Evolutionary conservation across 2,888 invertebrate species (phyloP).

Genomic region (Cerastis rubricosa): DNA sequence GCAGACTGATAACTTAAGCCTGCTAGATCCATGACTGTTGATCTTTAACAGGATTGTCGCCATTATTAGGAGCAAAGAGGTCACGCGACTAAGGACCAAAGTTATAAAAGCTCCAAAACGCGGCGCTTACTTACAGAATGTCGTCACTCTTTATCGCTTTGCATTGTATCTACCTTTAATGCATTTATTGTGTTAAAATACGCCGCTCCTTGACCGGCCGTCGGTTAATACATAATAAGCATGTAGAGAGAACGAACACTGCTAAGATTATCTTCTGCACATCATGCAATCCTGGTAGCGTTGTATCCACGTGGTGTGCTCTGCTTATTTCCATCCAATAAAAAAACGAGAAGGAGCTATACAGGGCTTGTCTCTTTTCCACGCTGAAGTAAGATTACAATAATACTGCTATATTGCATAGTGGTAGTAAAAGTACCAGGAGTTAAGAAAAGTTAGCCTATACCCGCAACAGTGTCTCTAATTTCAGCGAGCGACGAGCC

Average conservation of each 20-base stretch:
- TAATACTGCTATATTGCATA: not conserved
- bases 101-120: not conserved
- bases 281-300: conserved; percentile 1
- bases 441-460: not conserved
- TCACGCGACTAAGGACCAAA: not conserved
- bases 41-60: not conserved
- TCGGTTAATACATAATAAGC: not conserved
- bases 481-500: conserved; percentile 80
- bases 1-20: not conserved
- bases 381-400: not conserved
- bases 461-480: conserved; percentile 39
- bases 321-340: not conserved
- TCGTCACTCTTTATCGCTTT: not conserved
- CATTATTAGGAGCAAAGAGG: not conserved
- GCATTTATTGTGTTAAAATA: not conserved
- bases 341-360: not conserved
- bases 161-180: not conserved
- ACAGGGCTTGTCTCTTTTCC: not conserved
- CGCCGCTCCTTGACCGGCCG: too few species aligned
- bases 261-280: not conserved
- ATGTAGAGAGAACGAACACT: not conserved
- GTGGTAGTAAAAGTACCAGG: not conserved
- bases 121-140: not conserved
- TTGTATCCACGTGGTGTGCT: not conserved
- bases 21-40: not conserved